phyloP scores from a whole-genome alignment of 2,797 vertebrate species.

The Octomys mimax region DNA sequence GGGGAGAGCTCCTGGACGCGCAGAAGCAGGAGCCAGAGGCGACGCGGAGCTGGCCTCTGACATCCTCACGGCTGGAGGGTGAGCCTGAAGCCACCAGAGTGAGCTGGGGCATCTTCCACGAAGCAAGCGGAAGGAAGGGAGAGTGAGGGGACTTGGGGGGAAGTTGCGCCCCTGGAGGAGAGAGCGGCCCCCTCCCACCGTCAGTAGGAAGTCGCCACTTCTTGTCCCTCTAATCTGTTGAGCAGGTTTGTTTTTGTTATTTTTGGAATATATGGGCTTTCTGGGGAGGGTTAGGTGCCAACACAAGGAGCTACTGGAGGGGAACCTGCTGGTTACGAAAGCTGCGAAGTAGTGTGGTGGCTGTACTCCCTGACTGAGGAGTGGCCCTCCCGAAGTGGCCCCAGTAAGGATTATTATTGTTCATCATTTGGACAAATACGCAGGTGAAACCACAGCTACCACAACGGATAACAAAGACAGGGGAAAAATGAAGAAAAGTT shows the following conservation, averaged over 20 bases:
- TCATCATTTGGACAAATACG: not conserved
- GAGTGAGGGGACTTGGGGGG: not conserved
- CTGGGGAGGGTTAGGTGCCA: slow-evolving; percentile 5
- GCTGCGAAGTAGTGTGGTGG: not conserved
- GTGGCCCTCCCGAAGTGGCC: not conserved
- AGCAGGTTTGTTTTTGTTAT: not conserved
- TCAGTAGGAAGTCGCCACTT: not conserved
- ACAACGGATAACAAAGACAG: not conserved
- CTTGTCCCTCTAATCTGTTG: not conserved
- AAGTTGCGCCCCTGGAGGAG: not conserved
- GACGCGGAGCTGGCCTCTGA: not conserved
- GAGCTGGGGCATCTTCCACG: not conserved
- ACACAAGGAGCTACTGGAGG: not conserved
- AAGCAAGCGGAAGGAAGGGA: not conserved
- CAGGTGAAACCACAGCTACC: not conserved
- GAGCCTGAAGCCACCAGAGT: not conserved
- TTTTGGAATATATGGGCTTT: not conserved
- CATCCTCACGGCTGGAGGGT: not conserved
- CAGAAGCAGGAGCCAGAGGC: not conserved
- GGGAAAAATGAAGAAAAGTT: not conserved
- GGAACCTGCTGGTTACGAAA: not conserved
- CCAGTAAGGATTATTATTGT: not conserved
- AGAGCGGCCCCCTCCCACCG: not conserved
- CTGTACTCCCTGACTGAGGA: not conserved
- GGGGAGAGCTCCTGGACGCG: not conserved